Conservation (phyloP, 2,797 vertebrate genomes). For the Sylvilagus floridanus region DNA sequence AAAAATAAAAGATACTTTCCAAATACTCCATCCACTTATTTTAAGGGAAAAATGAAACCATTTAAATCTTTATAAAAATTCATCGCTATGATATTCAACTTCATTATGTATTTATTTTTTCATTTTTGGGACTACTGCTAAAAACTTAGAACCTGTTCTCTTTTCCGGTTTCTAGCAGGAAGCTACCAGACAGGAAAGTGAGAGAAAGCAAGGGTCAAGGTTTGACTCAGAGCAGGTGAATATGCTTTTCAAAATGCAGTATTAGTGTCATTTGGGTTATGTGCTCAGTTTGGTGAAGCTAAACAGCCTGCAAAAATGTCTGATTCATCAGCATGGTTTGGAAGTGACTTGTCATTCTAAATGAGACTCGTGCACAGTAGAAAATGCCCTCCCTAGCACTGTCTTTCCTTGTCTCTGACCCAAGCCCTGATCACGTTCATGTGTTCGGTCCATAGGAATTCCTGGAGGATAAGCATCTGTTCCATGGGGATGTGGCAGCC, state of each 20-base stretch:
- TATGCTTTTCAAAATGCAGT: slow-evolving; percentile 4
- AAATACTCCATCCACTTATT: slow-evolving; percentile 14
- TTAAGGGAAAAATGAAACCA: slow-evolving; percentile 6
- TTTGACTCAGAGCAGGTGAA: not conserved
- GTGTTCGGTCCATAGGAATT: slow-evolving; percentile 89
- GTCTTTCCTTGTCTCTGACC: not conserved
- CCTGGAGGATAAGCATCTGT: slow-evolving; percentile 92
- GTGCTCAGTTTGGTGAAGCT: not conserved
- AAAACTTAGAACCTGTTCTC: not conserved
- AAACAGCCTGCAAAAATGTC: not conserved
- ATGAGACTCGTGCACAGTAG: not conserved
- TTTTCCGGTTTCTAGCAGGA: not conserved
- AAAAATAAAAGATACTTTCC: not conserved
- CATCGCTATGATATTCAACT: not conserved
- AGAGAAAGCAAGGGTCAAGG: not conserved
- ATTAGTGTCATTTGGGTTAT: not conserved
- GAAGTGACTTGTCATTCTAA: not conserved
- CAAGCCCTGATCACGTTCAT: slow-evolving; percentile 49
- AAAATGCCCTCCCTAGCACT: not conserved
- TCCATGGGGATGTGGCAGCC: slow-evolving; percentile 94
- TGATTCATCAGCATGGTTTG: not conserved
- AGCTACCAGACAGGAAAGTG: not conserved
- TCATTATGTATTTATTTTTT: not conserved
- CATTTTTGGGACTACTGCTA: not conserved
- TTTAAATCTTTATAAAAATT: not conserved